Base-by-base conservation (phyloP, 2,113 vertebrate species). In the Sigmodon hispidus region DNA sequence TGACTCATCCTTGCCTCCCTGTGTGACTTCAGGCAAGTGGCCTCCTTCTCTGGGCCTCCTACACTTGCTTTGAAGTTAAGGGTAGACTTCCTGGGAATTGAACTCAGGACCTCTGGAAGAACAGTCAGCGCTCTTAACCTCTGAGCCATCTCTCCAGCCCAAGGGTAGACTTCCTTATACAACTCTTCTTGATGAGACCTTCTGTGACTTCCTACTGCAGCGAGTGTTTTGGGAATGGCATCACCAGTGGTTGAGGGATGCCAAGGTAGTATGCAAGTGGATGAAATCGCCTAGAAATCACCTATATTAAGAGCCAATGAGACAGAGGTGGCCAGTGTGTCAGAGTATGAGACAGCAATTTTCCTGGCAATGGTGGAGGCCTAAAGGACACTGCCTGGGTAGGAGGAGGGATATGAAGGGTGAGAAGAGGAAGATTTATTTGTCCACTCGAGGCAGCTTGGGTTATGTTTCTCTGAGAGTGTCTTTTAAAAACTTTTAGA, bases 141-240 rank as follows among this genome's bases (percentile, higher is more conserved):
- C n/a, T n/a, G n/a, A n/a, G n/a, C n/a, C n/a, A n/a, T n/a, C n/a
- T n/a, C n/a, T n/a, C n/a, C n/a, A n/a, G n/a, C n/a, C n/a, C n/a
- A n/a, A n/a, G n/a, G n/a, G n/a, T n/a, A n/a, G n/a, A 75, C 29
- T 24, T 92, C 48, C 70, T 52, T 43, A 72, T 40, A 72, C 57
- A 85, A 80, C 59, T 29, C 40, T 92, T 90, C 43, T 79, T 57
- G 76, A 90, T 0, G 81, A 77, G 50, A 40, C 19, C 29, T 75
- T 84, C 70, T 65, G 29, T n/a, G 85, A 34, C 50, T 59, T 93
- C 88, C 70, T 80, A 31, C 77, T 91, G 36, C 12, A 61, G 19
- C 29, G 57, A 88, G 45, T 88, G 48, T 81, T 91, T 91, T 89
- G 7, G 88, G 89, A 96, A 73, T 6, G 77, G 65, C 45, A 79